phyloP scores from a whole-genome alignment of 2,797 vertebrate genomes.

The Danio albolineatus region DNA sequence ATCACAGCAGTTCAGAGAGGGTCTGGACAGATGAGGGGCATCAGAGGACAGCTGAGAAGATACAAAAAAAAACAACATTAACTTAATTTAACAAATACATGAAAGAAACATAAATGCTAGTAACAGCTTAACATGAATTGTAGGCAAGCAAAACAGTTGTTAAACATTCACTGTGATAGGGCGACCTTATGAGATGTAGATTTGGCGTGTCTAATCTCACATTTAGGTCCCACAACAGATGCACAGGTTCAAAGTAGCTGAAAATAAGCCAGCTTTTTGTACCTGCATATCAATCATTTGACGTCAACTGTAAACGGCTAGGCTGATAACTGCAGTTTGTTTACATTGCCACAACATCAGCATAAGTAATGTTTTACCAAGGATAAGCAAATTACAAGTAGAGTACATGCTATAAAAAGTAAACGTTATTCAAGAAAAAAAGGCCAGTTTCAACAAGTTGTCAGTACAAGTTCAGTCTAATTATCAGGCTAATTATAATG shows the following conservation, averaged over 20 bases:
- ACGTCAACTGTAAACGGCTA: not conserved
- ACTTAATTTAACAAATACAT: slow-evolving; percentile 16
- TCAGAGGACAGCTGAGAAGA: slow-evolving; percentile 62
- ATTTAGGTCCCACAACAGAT: not conserved
- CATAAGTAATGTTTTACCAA: not conserved
- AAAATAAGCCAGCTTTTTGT: slow-evolving; percentile 24
- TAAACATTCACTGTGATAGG: not conserved
- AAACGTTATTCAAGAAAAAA: not conserved
- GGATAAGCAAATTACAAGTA: not conserved
- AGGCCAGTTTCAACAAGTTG: not conserved
- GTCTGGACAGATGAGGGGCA: slow-evolving; percentile 57
- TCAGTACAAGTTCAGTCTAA: not conserved
- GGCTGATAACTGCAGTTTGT: not conserved
- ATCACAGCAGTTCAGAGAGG: slow-evolving; percentile 71
- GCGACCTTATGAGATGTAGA: not conserved
- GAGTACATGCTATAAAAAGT: no score
- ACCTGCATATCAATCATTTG: slow-evolving; percentile 1
- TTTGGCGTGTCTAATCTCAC: slow-evolving; percentile 4
- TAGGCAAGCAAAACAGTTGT: not conserved
- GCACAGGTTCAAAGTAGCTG: slow-evolving; percentile 4
- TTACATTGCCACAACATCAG: slow-evolving; percentile 3
- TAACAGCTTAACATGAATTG: not conserved
- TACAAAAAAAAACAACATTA: slow-evolving; percentile 53
- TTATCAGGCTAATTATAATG: not conserved
- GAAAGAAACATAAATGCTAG: not conserved